Evolutionary conservation across 2,113 vertebrate species (phyloP), one percentile per base, ranked within the genome.

Genomic region (Macrotis lagotis): DNA sequence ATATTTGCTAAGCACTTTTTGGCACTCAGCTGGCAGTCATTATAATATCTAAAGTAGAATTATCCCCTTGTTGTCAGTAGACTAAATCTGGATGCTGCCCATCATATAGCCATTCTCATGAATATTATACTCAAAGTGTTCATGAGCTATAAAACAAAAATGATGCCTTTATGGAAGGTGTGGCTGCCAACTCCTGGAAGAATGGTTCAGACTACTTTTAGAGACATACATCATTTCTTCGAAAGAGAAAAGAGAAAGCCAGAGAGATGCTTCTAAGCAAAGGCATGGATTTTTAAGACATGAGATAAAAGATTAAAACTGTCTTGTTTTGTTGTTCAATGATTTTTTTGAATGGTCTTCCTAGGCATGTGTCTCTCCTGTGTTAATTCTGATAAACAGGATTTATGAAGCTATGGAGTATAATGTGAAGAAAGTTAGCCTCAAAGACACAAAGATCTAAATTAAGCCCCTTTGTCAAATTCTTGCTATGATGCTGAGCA

Each of bases 1-100:
- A 92, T 97, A 96, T 94, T 96, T 97, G 93, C 92, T 96, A 94
- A 96, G 91, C 47, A 95, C 92, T 95, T 89, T 91, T 74, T 44
- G 66, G 89, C 83, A 51, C 51, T 90, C 52, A 91, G 24, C 91
- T 92, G 89, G 48, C 96, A 96, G 91, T 90, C 92, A 90, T 93
- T 51, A 28, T 4, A 88, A 92, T 52, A 48, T 74, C 47, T 53
- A 90, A 95, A 90, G 52, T 25, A 83, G 50, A 49, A 93, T 93
- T 91, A 96, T 94, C 92, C 95, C 50, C 94, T 9, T 49, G 7
- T 9, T 94, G 90, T 91, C 89, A 95, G 90, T 96, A 48, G 47
- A 96, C 89, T 88, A n/a, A 96, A 91, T 94, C 25, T 92, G 66
- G 93, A 91, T 88, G 59, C 92, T 44, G 74, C 90, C 88, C 50